Evolutionary conservation across 2,797 vertebrate species (phyloP), one percentile per base, ranked within the genome.

Genomic region (Loris lydekkerianus): DNA sequence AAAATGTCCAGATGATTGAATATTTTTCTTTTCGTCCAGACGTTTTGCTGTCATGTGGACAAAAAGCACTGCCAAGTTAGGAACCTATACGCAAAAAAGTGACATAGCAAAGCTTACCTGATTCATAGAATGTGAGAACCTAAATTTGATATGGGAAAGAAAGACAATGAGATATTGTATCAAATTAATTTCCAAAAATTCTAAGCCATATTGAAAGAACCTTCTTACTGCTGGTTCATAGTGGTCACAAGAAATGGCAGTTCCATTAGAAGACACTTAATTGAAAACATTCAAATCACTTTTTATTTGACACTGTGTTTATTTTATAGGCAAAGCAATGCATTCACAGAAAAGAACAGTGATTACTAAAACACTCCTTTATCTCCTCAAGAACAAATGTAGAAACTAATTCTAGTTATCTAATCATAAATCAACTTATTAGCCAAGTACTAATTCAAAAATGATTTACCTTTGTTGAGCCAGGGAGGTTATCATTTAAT

Each of bases 1-100:
- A 97, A 97, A 98, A 93, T 93, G 96, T 88, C 83, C 75, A 87
- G 46, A 97, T 97, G 95, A 97, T 21, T 97, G 95, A 97, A 85
- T 78, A 94, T 89, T 95, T 93, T 73, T 72, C 81, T 95, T 89
- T 92, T 97, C 53, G 93, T 92, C 58, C 81, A 87, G 86, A 91
- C 91, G 87, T 83, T 94, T 95, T 89, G 69, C 73, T 96, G 82
- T 96, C 85, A 96, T 93, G 46, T 85, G 61, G 67, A 89, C 61
- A 75, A 84, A 92, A 93, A 94, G 14, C 15, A 93, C 34, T 76
- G 80, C 89, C 96, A 97, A 96, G 25, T 85, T 73, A 95, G 37
- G 73, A 60, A 92, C 53, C 65, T 53, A 81, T n/a, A 20, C 43
- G 67, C 80, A 89, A 89, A 93, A 90, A 88, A 25, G 86, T 40